Base-by-base conservation (phyloP, 2,888 invertebrate genomes). In the Nomada goodeniana region DNA sequence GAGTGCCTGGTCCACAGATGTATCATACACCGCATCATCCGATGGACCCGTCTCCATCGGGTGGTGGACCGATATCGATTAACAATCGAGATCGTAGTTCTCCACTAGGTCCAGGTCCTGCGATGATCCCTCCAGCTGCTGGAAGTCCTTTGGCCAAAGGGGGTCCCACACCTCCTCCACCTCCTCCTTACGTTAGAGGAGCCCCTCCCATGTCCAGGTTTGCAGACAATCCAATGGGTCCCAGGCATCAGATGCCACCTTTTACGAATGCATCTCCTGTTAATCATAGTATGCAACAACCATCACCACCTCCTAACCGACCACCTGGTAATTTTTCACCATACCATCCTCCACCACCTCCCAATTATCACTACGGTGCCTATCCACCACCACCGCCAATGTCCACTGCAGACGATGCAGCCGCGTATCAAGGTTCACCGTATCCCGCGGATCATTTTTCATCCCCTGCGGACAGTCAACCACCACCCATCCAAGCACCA, bases 21-120 rank as follows among this genome's bases (percentile, higher is more conserved):
- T 95, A 94, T 86, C 95, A 94, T 82, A 92, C 94, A 2, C 90
- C 94, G 0, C 95, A 94, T 86, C 94, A 94, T 85, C 94, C 95
- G 1, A 92, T 95, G 92, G 95, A 95, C 83, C 95, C 95, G 0
- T 95, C 95, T 5, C 95, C 95, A 0, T 95, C 95, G 1, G 95
- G 95, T 36, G 95, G 95, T 9, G 95, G 95, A 2, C 94, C 94
- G 0, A 94, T 95, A 69, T 93, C 94, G 63, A 94, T 95, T 52
- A 91, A 92, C 61, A 93, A 87, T 68, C 86, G 93, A 7, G 93
- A 92, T 71, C 90, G 89, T 42, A 92, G 86, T 64, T 93, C 88
- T 65, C 91, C 88, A 0, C 71, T 90, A 79, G 79, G 93, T 86
- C 87, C 91, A 83, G 86, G 91, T 68, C 91, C 94, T 3, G 90